Evolutionary conservation across 64 coral and sea anemone species (phyloP), one percentile per base, ranked within the genome.

Genomic region (Stylophora pistillata): DNA sequence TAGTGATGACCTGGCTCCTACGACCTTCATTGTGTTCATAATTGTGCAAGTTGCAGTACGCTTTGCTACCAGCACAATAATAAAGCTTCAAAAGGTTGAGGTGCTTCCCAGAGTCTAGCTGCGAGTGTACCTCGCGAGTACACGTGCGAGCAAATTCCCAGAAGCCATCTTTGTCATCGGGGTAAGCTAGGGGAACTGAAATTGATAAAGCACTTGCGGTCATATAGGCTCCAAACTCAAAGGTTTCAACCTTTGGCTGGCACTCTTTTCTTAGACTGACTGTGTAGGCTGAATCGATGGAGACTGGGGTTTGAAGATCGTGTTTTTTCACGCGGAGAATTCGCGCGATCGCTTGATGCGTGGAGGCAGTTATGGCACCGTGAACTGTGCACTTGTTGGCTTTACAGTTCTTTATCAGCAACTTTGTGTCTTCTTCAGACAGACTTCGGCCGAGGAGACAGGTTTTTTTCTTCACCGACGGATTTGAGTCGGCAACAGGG

Each of bases 61-160:
- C 47, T 6, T 60, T 60, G 53, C 61, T 69, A 30, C 70, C 88
- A 18, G 88, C 30, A n/a, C 68, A 63, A 34, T 80, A 79, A 31
- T 88, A 70, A 25, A 88, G 10, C 56, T 88, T 93, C 9, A 82
- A 58, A 33, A 88, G 34, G 52, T 93, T 68, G 18, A 76, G 56
- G 15, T 88, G 86, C 6, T 93, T 81, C 25, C 86, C 86, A 28
- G 59, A 75, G n/a, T 72, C 55, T 25, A 93, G 28, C 21, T 73
- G 58, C 29, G 58, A 23, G 64, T 93, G 69, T 0, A 93, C 74
- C 88, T 75, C 77, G 73, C 82, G 79, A 74, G 85, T 90, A 57
- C 87, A 93, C 61, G 55, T 70, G 30, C 82, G 60, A 17, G 88
- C 94, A 93, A 92, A 87, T 26, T 96, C 72, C 94, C 94, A 93